phyloP scores from a whole-genome alignment of 2,113 vertebrate species.

The Ochotona princeps region DNA sequence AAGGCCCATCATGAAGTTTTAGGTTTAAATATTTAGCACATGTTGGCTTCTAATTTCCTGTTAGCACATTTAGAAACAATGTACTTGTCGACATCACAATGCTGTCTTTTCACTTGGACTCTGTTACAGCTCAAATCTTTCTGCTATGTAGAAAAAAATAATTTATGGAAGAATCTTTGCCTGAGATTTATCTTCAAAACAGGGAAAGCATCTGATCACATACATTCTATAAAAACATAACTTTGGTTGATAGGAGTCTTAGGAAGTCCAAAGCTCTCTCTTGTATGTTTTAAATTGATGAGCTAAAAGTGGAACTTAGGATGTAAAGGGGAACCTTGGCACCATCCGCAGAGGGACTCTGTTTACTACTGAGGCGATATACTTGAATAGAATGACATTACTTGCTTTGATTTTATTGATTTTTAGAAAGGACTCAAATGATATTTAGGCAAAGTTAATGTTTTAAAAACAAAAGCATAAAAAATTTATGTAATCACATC shows the following conservation, averaged over 20 bases:
- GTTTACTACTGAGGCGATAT: slow-evolving; percentile 42
- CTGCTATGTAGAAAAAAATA: not conserved
- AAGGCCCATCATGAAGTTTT: slow-evolving; percentile 8
- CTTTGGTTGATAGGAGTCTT: not conserved
- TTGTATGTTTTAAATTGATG: slow-evolving; percentile 14
- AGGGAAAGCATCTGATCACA: not conserved
- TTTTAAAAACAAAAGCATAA: not conserved
- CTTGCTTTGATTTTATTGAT: not conserved
- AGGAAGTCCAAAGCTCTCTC: not conserved
- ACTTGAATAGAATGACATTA: not conserved
- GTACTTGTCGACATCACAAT: not conserved
- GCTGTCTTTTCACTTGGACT: not conserved
- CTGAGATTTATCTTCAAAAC: slow-evolving; percentile 42
- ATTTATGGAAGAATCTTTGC: slow-evolving; percentile 15
- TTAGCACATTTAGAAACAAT: slow-evolving; percentile 46
- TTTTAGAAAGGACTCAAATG: not conserved
- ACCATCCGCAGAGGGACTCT: not conserved
- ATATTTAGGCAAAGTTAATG: not conserved
- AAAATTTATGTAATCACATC: not conserved
- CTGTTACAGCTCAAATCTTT: slow-evolving; percentile 2
- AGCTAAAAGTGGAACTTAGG: not conserved
- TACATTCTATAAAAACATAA: not conserved
- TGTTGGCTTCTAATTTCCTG: slow-evolving; percentile 41
- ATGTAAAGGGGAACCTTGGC: not conserved
- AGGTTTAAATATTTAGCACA: slow-evolving; percentile 30